These are phyloP conservation scores for Subanguina moxae DNA, from an alignment of 1,140 invertebrate species.

Conservation along the genomic window DNA sequence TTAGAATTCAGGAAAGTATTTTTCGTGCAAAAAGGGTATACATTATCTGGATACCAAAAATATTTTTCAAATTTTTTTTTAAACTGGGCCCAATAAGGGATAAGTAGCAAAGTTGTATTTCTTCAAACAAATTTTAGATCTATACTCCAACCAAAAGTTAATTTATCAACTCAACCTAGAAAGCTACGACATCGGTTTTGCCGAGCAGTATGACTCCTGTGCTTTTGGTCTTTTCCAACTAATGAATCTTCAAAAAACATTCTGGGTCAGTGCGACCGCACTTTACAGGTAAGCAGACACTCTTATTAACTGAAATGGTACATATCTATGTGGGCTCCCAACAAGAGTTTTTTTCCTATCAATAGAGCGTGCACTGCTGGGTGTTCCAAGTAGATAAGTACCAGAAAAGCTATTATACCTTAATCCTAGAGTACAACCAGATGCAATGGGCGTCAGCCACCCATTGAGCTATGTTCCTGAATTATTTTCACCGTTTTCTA, in stretches of 20 bases:
- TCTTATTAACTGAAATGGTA: not conserved
- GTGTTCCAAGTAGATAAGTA: too few species aligned
- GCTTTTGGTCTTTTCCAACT: constrained; percentile 43
- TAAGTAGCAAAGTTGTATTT: too few species aligned
- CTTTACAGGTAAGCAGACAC: not conserved
- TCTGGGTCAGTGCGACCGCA: constrained; percentile 48
- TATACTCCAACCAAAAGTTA: constrained; percentile 17
- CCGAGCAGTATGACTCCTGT: constrained; percentile 52
- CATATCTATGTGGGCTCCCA: too few species aligned
- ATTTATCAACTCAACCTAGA: constrained; percentile 21
- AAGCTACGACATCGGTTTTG: constrained; percentile 43
- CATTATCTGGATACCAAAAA: too few species aligned
- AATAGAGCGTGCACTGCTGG: too few species aligned
- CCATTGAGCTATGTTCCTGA: constrained; percentile 55
- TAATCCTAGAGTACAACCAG: constrained; percentile 41
- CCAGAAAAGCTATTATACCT: too few species aligned
- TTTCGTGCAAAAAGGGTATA: too few species aligned
- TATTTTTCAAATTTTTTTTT: too few species aligned
- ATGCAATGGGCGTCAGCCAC: constrained; percentile 41
- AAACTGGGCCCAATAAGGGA: too few species aligned
- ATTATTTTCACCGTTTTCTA: constrained; percentile 43
- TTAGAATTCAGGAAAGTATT: too few species aligned
- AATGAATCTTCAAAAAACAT: constrained; percentile 21
- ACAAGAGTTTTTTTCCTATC: constrained; percentile 28
- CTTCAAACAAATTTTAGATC: constrained; percentile 16